A percentile compares a stretch with the other conserved stretches of the same genome.
phyloP scores from a whole-genome alignment of 2,888 invertebrate species.

The Ormyrus nitidulus region DNA sequence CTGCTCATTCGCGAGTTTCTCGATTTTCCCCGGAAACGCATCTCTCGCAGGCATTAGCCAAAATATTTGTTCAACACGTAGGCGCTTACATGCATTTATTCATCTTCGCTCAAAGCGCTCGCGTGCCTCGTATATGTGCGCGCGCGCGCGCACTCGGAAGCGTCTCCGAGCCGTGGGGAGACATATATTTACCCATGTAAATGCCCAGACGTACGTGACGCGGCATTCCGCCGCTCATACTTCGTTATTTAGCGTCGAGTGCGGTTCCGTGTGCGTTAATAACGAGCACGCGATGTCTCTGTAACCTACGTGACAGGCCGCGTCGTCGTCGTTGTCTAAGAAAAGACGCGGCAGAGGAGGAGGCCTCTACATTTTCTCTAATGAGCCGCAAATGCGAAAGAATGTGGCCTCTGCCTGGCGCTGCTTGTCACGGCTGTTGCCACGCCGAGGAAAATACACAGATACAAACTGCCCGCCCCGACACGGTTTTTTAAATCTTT shows the following conservation, averaged over 20 bases:
- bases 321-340: neutral
- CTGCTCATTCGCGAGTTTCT: too few relatives aligned
- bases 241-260: conserved; percentile 12
- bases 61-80: too few relatives aligned
- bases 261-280: conserved; percentile 10
- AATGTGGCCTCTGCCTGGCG: conserved; percentile 21
- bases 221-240: neutral
- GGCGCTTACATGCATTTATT: too few relatives aligned
- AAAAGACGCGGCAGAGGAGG: neutral
- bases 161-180: neutral
- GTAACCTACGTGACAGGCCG: conserved; percentile 2
- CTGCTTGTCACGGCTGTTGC: conserved; percentile 20
- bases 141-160: too few relatives aligned
- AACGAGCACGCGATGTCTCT: conserved; percentile 23
- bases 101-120: too few relatives aligned
- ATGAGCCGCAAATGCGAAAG: conserved; percentile 46
- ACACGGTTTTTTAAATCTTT: too few relatives aligned
- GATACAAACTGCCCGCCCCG: too few relatives aligned
- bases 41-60: too few relatives aligned
- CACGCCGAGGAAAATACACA: neutral
- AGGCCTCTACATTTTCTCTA: conserved; percentile 30
- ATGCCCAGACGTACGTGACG: conserved; percentile 13
- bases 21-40: too few relatives aligned
- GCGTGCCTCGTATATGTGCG: too few relatives aligned
- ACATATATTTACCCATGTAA: conserved; percentile 32